Percentiles rank a stretch among this genome's conserved stretches.
Conservation (phyloP, 2,888 invertebrate genomes). For the Stenodera caucasica region DNA sequence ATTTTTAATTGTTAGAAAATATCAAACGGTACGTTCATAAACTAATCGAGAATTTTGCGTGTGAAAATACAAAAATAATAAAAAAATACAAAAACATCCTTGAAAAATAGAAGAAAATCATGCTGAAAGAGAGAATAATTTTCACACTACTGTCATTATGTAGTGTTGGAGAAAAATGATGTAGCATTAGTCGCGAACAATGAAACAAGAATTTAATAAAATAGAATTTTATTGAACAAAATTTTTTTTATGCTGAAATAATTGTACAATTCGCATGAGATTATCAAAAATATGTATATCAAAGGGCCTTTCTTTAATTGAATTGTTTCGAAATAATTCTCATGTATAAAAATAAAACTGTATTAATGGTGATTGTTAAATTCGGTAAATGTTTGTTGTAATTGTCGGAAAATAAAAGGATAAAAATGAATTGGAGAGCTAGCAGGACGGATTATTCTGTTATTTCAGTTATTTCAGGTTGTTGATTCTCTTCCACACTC, state of each 20-base stretch:
- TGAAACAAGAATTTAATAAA: conserved; percentile 38
- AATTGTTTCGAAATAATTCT: neutral
- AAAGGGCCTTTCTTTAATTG: neutral
- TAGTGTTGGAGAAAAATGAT: conserved; percentile 12
- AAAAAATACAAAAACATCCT: conserved; percentile 34
- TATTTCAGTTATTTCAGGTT: conserved; percentile 46
- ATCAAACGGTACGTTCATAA: conserved; percentile 22
- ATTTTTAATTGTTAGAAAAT: conserved; percentile 31
- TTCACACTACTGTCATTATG: conserved; percentile 29
- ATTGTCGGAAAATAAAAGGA: conserved; percentile 29
- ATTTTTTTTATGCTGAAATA: conserved; percentile 13
- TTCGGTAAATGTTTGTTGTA: neutral
- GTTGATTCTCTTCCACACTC: conserved; percentile 47
- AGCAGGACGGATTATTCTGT: conserved; percentile 45
- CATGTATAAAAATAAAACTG: neutral
- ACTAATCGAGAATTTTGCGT: too few species aligned
- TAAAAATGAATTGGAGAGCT: conserved; percentile 13
- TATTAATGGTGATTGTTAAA: neutral
- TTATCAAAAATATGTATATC: conserved; percentile 11
- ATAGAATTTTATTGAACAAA: conserved; percentile 43
- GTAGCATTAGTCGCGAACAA: conserved; percentile 6
- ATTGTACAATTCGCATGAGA: conserved; percentile 5
- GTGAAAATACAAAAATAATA: conserved; percentile 7
- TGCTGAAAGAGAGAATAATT: conserved; percentile 35
- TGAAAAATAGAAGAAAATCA: conserved; percentile 25